Evolutionary conservation across 1,140 invertebrate genomes (phyloP).

Genomic region (Phymastichus coffea): DNA sequence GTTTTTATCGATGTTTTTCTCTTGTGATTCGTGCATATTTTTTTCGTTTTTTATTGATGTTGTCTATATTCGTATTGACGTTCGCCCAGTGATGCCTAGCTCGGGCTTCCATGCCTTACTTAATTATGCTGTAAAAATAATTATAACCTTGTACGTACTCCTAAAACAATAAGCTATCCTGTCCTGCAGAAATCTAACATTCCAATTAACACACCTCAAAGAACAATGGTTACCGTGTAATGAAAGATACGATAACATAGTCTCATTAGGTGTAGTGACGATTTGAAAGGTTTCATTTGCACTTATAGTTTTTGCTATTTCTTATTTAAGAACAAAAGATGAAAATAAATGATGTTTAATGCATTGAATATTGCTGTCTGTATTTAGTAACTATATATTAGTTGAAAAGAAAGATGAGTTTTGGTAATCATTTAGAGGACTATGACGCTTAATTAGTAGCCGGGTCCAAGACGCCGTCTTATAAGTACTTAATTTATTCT

Average conservation of each 20-base stretch:
- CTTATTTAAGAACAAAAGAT: too few relatives aligned
- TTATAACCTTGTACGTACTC: constrained; percentile 8
- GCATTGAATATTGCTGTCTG: background rate
- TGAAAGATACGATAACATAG: too few relatives aligned
- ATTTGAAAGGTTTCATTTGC: too few relatives aligned
- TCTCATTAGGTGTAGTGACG: too few relatives aligned
- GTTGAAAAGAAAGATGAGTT: constrained; percentile 5
- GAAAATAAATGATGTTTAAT: too few relatives aligned
- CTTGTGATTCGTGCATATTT: constrained; percentile 4
- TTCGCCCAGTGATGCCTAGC: constrained; percentile 23
- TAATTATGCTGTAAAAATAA: constrained; percentile 14
- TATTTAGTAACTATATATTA: constrained; percentile 21
- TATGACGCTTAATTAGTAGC: constrained; percentile 35
- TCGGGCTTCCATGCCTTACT: constrained; percentile 32
- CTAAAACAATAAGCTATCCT: background rate
- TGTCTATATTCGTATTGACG: constrained; percentile 23
- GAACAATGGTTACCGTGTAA: too few relatives aligned
- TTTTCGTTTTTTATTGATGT: constrained; percentile 23
- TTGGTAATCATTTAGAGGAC: constrained; percentile 22
- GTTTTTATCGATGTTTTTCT: constrained; percentile 24
- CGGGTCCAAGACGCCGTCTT: constrained; percentile 33
- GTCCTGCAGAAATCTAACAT: constrained; percentile 21
- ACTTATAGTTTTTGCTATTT: too few relatives aligned
- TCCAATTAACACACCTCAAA: constrained; percentile 15
- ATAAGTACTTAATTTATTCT: constrained; percentile 41